Base-by-base conservation (phyloP, 2,113 vertebrate genomes). In the Mus spicilegus region DNA sequence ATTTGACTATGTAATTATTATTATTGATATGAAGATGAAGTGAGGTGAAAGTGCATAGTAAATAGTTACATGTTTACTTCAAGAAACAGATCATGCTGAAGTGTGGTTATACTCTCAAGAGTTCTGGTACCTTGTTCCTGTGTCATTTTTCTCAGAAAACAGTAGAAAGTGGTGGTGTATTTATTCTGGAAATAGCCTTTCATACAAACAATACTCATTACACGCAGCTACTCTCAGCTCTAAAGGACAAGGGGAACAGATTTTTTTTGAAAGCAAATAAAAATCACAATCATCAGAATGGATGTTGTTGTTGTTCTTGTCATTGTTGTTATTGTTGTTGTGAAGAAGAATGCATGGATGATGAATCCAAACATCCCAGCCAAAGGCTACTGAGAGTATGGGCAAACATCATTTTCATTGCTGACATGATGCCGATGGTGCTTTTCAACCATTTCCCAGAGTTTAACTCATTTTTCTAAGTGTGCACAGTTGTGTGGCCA, bases 141-240 rank as follows among this genome's bases (percentile, higher is more conserved):
- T 63, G 56, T 30, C 19, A 20, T 78, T 94, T 87, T 87, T 95
- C 82, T 96, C 51, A 87, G 81, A 82, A 96, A 82, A 65, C 1
- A 24, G 22, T 42, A 94, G 69, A 10, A 70, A 93, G 33, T 75
- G n/a, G 33, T 51, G 0, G 30, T 91, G 72, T 42, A 76, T 46
- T 95, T 67, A 70, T 81, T 93, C 89, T 95, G 75, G 39, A 97
- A 95, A 97, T 65, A 96, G 91, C 36, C 89, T 95, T 87, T 90
- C 88, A 88, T 93, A 87, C 91, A 96, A 97, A 96, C 69, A 91
- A n/a, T 61, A 95, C 94, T 94, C 69, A 94, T 97, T 95, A 88
- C 36, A 91, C 30, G 19, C 51, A 96, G 87, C 28, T 93, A 95
- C 92, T 67, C 90, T 95, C 63, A 89, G 75, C 67, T 80, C 63